These are phyloP conservation scores for Synergus itoensis DNA, from an alignment of 2,888 invertebrate species.

Conservation along the genomic window DNA sequence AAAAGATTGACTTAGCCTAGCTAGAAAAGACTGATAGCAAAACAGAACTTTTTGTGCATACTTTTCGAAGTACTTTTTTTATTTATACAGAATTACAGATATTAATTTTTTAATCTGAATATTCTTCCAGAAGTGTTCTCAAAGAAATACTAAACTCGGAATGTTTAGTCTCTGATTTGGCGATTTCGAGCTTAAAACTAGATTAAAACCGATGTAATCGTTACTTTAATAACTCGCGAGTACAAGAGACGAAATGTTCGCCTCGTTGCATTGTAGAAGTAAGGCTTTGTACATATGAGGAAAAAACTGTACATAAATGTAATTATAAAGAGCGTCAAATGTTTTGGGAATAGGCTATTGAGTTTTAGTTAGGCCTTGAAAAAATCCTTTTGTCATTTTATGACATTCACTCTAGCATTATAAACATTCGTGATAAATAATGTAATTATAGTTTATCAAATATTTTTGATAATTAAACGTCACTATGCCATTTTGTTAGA, in stretches of 20 bases:
- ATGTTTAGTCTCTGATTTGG: neutral
- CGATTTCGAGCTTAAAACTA: neutral
- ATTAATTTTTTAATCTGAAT: neutral
- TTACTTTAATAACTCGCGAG: neutral
- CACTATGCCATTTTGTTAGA: neutral
- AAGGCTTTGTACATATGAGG: constrained; percentile 15
- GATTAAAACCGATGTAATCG: neutral
- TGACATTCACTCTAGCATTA: neutral
- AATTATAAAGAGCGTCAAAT: constrained; percentile 33
- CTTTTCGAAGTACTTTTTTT: constrained; percentile 12
- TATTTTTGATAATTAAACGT: neutral
- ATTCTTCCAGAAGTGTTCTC: neutral
- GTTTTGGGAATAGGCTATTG: neutral
- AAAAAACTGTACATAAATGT: constrained; percentile 27
- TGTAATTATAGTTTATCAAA: neutral
- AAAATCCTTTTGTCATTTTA: neutral
- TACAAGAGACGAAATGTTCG: neutral
- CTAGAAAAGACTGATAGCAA: constrained; percentile 29
- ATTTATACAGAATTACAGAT: neutral
- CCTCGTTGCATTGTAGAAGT: neutral
- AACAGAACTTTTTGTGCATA: constrained; percentile 2
- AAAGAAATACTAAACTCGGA: neutral
- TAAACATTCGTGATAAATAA: neutral
- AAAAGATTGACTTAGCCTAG: constrained; percentile 25
- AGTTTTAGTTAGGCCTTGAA: neutral